Evolutionary conservation across 2,888 invertebrate genomes (phyloP), one percentile per base, ranked within the genome.

Genomic region (Drosophila sordidapex): DNA sequence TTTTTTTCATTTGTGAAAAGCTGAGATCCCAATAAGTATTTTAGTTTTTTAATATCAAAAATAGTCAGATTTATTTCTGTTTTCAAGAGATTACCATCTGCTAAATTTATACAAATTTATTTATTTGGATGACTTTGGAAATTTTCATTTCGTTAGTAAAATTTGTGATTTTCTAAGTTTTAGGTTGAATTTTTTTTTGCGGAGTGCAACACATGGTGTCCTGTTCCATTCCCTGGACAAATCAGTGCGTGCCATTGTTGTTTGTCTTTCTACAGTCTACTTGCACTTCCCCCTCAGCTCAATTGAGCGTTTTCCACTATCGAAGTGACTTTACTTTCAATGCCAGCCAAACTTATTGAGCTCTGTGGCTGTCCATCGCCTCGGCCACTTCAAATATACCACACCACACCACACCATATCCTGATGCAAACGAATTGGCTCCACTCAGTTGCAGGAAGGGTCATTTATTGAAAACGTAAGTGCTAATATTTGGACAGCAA

Each of bases 211-310:
- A 36, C 38, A 53, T 43, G 38, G 51, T 66, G 58, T 79, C 58
- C 65, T 51, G 53, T 57, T 59, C 36, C 29, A 46, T 27, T 71
- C 65, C 58, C 63, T 72, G 68, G 68, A 46, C 79, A 87, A 85
- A 87, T 87, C 84, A 89, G 77, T 89, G 84, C 87, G 82, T 89
- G 73, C 89, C 88, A 79, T 87, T 85, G 80, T 89, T 89, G 79
- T 85, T 87, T 89, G 87, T 75, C 77, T 88, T 86, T 59, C 75
- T 71, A 68, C 70, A 76, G 72, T 56, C 35, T 31, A n/a, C 21
- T 10, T 4, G 4, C 21, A 2, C 29, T 8, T 38, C 6, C 29
- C 25, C 13, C 35, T 27, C 36, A 61, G 35, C 62, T 62, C 81
- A 84, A 89, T 89, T 89, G 87, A 89, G 87, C 87, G 70, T 81